Evolutionary conservation across 2,113 vertebrate species (phyloP), one percentile per base, ranked within the genome.

Genomic region (Crocuta crocuta): DNA sequence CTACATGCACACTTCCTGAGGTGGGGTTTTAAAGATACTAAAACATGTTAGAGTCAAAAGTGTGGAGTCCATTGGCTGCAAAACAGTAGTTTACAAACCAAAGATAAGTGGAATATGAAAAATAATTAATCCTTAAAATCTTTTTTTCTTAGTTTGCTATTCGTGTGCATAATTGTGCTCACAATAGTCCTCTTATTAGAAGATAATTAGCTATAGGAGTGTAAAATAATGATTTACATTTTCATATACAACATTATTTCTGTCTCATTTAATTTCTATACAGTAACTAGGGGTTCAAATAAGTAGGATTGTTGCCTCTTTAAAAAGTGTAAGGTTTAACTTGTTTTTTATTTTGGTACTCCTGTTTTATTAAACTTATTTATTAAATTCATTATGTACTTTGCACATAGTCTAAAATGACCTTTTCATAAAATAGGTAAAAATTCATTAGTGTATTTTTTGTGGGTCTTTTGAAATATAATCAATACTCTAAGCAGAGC

Each of bases 381-480:
- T 86, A 65, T 28, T 61, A 61, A 70, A 12, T 17, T 80, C 35
- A 70, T 63, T 80, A 71, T 79, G 26, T 92, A 26, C 55, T 91
- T 93, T 88, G 43, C 76, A n/a, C 2, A 66, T 61, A 85, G 61
- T 80, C 48, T 61, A 78, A 91, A 84, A 53, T 89, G 13, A 21
- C 55, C 43, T n/a, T 93, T 92, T 89, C 76, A 65, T 70, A 71
- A 79, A 79, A n/a, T 26, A 74, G 16, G 10, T 66, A 33, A 85
- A 85, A 81, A 73, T 94, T 61, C 71, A 68, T 80, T 48, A 48
- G 50, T 74, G 15, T 58, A 12, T 76, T 48, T 87, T 84, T 93
- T 95, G 58, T 82, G 5, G 10, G 55, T 85, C 74, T 76, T 33
- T 78, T 96, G 21, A 97, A 96, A 88, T 97, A 53, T 45, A 74